A percentile compares a stretch with the other conserved stretches of the same genome.
phyloP scores from a whole-genome alignment of 1,140 invertebrate genomes.

The Drosophila cardini region DNA sequence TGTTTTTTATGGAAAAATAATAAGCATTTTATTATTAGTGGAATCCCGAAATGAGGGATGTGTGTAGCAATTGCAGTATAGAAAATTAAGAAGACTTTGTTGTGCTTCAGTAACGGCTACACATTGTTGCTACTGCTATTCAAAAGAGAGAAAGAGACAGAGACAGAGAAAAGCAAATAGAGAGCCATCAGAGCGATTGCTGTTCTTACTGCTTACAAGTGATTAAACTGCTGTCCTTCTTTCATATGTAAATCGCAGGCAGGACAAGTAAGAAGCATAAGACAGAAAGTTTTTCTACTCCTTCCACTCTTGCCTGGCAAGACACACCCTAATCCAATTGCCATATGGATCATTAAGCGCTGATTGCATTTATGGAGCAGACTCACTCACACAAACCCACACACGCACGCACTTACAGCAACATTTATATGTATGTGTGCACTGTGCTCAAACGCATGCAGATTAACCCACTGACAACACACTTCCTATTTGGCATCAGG shows the following conservation, averaged over 20 bases:
- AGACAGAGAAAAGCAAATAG: not conserved
- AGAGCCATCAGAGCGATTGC: not conserved
- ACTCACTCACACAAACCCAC: conserved; percentile 21
- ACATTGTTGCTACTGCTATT: not conserved
- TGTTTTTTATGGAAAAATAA: conserved; percentile 81
- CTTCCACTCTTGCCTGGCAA: conserved; percentile 29
- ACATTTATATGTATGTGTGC: conserved; percentile 5
- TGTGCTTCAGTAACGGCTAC: not conserved
- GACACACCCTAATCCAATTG: conserved; percentile 75
- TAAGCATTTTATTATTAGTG: conserved; percentile 66
- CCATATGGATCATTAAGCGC: conserved; percentile 76
- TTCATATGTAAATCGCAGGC: conserved; percentile 59
- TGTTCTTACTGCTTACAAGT: conserved; percentile 2
- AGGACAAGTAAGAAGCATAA: not conserved
- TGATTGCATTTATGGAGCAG: conserved; percentile 74
- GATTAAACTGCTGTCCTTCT: not conserved
- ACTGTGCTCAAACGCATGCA: conserved; percentile 47
- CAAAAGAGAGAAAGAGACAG: not conserved
- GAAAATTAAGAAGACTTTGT: conserved; percentile 16
- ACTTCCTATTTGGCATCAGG: not conserved
- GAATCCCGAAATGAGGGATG: conserved; percentile 23
- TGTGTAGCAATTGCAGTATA: not conserved
- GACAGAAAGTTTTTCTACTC: conserved; percentile 8
- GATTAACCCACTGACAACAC: conserved; percentile 44
- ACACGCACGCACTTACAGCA: conserved; percentile 5